Evolutionary conservation across 1,140 invertebrate genomes (phyloP).

Genomic region (Dinothrombium tinctorium): DNA sequence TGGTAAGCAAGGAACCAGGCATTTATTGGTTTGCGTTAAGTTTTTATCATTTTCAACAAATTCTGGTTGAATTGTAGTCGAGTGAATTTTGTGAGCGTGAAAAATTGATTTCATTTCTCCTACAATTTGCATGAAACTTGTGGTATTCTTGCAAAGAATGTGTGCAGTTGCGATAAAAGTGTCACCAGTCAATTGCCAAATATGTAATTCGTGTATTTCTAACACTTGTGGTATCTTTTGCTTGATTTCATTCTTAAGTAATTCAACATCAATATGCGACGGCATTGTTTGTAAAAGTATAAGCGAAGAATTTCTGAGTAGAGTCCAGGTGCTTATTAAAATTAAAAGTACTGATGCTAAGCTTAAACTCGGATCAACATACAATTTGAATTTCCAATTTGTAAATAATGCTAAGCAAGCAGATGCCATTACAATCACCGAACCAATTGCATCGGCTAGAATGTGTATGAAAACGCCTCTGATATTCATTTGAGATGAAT

Average conservation of each 20-base stretch:
- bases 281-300: slow-evolving; percentile 33
- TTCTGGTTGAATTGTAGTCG: slow-evolving; percentile 32
- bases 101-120: slow-evolving; percentile 67
- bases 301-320: slow-evolving; percentile 28
- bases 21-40: too few relatives aligned
- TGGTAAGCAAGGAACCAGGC: too few relatives aligned
- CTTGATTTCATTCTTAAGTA: slow-evolving; percentile 23
- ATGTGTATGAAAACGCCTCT: slow-evolving; percentile 90
- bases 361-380: slow-evolving; percentile 85
- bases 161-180: slow-evolving; percentile 31
- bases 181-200: slow-evolving; percentile 31
- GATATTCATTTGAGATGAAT: slow-evolving; percentile 96
- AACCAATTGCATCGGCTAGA: slow-evolving; percentile 76
- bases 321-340: slow-evolving; percentile 25
- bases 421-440: slow-evolving; percentile 72
- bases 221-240: slow-evolving; percentile 26
- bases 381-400: slow-evolving; percentile 45
- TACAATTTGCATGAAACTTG: slow-evolving; percentile 27
- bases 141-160: slow-evolving; percentile 25
- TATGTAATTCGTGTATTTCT: slow-evolving; percentile 33
- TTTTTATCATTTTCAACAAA: too few relatives aligned
- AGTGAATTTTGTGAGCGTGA: slow-evolving; percentile 31
- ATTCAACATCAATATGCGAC: slow-evolving; percentile 25
- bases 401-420: slow-evolving; percentile 69
- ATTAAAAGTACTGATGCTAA: slow-evolving; percentile 29